Percentiles rank a stretch among this genome's conserved stretches.
Evolutionary conservation across 2,797 vertebrate species (phyloP).

Genomic region (Danio choprae): DNA sequence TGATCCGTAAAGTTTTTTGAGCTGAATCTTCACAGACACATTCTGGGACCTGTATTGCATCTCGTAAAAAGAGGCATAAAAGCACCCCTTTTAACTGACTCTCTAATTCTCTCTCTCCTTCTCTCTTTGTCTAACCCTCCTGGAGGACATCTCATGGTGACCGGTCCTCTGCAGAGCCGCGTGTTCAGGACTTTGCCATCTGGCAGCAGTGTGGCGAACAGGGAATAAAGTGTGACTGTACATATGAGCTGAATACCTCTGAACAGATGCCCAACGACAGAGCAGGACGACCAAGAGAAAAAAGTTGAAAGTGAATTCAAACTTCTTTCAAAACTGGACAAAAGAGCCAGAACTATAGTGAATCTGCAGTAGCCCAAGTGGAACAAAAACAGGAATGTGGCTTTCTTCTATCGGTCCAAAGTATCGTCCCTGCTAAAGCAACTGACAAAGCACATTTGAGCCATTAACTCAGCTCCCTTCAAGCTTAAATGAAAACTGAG

Average conservation of each 20-base stretch:
- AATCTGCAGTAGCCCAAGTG: background rate
- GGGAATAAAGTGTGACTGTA: slow-evolving; percentile 47
- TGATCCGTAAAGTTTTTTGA: no score
- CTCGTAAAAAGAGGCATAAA: no score
- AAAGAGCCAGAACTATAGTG: slow-evolving; percentile 21
- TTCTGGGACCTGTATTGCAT: no score
- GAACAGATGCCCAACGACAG: slow-evolving; percentile 55
- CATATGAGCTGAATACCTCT: slow-evolving; percentile 55
- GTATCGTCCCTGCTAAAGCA: slow-evolving; percentile 34
- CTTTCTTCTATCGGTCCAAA: slow-evolving; percentile 25
- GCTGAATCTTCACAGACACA: no score
- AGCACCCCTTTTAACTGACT: background rate
- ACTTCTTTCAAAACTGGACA: slow-evolving; percentile 60
- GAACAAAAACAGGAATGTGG: slow-evolving; percentile 54
- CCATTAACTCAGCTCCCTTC: slow-evolving; percentile 49
- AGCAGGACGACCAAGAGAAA: slow-evolving; percentile 18
- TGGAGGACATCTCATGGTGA: slow-evolving; percentile 33
- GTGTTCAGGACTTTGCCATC: slow-evolving; percentile 41
- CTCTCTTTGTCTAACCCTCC: slow-evolving; percentile 1
- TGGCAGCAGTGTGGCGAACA: slow-evolving; percentile 40
- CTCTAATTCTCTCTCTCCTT: slow-evolving; percentile 14
- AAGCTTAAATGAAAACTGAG: slow-evolving; percentile 55
- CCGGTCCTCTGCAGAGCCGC: slow-evolving; percentile 13
- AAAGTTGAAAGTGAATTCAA: slow-evolving; percentile 54
- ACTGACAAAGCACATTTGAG: slow-evolving; percentile 61